Evolutionary conservation across 2,888 invertebrate species (phyloP), one percentile per base, ranked within the genome.

Genomic region (Eudemis profundana): DNA sequence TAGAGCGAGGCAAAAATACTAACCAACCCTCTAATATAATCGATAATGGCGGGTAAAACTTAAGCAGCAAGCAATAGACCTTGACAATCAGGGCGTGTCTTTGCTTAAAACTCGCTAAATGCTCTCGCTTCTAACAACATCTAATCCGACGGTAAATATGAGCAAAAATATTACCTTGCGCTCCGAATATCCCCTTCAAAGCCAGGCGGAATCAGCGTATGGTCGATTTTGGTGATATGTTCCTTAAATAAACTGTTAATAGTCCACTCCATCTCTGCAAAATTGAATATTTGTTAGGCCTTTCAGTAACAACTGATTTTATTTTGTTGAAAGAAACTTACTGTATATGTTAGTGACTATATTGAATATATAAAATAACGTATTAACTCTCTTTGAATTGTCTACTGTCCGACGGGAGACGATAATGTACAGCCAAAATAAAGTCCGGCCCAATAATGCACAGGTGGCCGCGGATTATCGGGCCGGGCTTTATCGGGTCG

Each of bases 181-280:
- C 72, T 73, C 8, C 79, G 74, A 0, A 77, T 76, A 57, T 86
- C 83, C 1, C 84, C 86, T 1, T 71, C 75, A 61, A 81, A 84
- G 5, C 79, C 78, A 1, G 83, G 80, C 2, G 87, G 87, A 8
- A 86, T 69, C 38, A 88, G 57, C 0, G 79, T 78, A 50, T 73
- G 71, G 8, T 77, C 74, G n/a, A 89, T 42, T 60, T 83, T 85
- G 0, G 84, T 84, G 23, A 88, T 83, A 8, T 81, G 74, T 0
- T 83, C 77, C 0, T 49, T 67, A 0, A 88, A 68, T 46, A 88
- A 75, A 0, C 85, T 79, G 61, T 89, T 89, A 0, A 85, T 75
- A 0, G 81, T 67, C 73, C 71, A 74, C 67, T 83, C 79, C 83
- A 84, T 84, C 68, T 54, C 70, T 29, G n/a, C n/a, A n/a, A n/a